Conservation (phyloP, 2,797 vertebrate genomes). For the Iguana delicatissima region DNA sequence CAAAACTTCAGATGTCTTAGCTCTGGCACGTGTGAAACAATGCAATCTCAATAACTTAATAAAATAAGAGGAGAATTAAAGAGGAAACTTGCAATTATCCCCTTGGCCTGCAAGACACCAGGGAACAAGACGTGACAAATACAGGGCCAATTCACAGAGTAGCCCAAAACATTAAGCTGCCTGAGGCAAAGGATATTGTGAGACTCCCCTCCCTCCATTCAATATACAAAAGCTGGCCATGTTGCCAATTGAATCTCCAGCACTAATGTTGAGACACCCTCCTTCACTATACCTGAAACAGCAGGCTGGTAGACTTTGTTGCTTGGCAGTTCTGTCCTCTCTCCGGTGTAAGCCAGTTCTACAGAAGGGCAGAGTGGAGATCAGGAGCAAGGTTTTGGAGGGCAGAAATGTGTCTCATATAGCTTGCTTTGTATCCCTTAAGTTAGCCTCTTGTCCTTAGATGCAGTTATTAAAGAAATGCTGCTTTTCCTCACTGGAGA, state of each 20-base stretch:
- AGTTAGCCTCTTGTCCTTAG: too few species aligned
- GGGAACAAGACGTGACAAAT: neutral
- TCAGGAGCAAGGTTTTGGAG: too few species aligned
- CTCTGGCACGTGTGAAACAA: neutral
- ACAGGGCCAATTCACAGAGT: neutral
- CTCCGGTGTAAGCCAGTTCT: too few species aligned
- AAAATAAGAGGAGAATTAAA: neutral
- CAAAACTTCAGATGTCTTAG: neutral
- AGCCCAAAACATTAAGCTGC: neutral
- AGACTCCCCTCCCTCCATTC: neutral
- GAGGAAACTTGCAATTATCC: neutral
- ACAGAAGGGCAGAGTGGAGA: too few species aligned
- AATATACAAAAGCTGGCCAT: neutral
- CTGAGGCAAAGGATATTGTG: neutral
- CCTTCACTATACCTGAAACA: too few species aligned
- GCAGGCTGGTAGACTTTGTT: too few species aligned
- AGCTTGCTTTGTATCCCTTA: too few species aligned
- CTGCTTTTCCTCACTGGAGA: too few species aligned
- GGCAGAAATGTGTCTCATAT: too few species aligned
- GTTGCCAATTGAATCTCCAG: neutral
- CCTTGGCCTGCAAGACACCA: neutral
- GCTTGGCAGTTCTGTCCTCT: too few species aligned
- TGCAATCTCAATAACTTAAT: neutral
- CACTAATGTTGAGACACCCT: too few species aligned
- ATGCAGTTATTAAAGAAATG: too few species aligned